Percentiles rank a stretch among this genome's conserved stretches.
These are phyloP conservation scores for Sesia bembeciformis DNA, from an alignment of 2,888 invertebrate genomes.

Conservation along the genomic window DNA sequence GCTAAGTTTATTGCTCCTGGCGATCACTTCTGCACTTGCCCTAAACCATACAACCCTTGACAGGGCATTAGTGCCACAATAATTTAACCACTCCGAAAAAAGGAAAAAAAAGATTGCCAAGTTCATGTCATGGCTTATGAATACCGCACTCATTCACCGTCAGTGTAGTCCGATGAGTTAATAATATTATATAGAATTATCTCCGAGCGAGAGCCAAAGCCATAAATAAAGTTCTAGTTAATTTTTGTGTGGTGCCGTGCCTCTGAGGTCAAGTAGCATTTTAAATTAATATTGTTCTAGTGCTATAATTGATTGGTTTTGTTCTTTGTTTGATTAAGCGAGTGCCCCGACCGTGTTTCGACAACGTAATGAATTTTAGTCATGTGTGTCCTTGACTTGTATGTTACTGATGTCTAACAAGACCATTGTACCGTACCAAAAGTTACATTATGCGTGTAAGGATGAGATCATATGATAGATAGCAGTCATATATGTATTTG, in stretches of 20 bases:
- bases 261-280: slow-evolving; percentile 45
- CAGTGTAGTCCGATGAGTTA: slow-evolving; percentile 41
- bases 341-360: slow-evolving; percentile 22
- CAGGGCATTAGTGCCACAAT: no score
- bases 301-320: slow-evolving; percentile 47
- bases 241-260: slow-evolving; percentile 45
- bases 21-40: no score
- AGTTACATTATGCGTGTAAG: no score
- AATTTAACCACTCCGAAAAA: no score
- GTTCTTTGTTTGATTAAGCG: slow-evolving; percentile 42
- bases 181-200: slow-evolving; percentile 50
- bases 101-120: no score
- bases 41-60: no score
- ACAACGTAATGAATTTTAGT: slow-evolving; percentile 26
- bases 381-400: slow-evolving; percentile 23
- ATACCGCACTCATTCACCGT: slow-evolving; percentile 29
- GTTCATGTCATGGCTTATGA: slow-evolving; percentile 16
- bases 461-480: no score
- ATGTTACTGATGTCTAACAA: slow-evolving; percentile 1
- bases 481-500: no score
- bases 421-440: background rate
- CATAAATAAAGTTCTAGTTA: slow-evolving; percentile 52
- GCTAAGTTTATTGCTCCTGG: no score
- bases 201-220: slow-evolving; percentile 30
- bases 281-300: slow-evolving; percentile 41